Evolutionary conservation across 1,140 invertebrate genomes (phyloP), one percentile per base, ranked within the genome.

Genomic region (Agrypnia vestita): DNA sequence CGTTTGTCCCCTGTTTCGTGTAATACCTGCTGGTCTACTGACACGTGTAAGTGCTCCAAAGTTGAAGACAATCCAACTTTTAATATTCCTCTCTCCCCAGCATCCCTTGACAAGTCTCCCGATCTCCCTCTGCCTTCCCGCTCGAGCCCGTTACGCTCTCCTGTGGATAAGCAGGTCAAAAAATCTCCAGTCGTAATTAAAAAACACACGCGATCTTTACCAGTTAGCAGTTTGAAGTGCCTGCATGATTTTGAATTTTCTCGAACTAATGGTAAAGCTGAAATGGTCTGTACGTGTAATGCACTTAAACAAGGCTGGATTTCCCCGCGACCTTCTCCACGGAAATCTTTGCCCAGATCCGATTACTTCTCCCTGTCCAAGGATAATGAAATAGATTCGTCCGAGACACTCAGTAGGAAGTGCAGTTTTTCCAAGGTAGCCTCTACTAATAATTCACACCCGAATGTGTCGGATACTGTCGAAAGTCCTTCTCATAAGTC

Each of bases 321-420:
- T n/a, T 83, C 82, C 11, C 82, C 82, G 6, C 56, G 78, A 35
- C 82, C 82, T 0, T 83, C 82, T 3, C 79, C 82, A 8, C 17
- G 77, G 21, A 78, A 77, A 46, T 71, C 61, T 35, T 79, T 75
- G 11, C 82, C 82, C 12, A 49, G 74, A 62, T 25, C 73, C 17
- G 77, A 56, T 19, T 77, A 76, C 43, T 76, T 79, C 61, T 62
- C 82, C 6, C 76, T 79, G 11, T 62, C 77, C 10, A 55, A 72
- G 25, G 79, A 80, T 53, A 72, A 19, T 15, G 59, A 80, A 19
- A 12, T 55, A n/a, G 76, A 78, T 59, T 69, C 19, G 17, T 49
- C 46, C 12, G 56, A 73, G 25, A 6, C 47, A 4, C 44, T 19
- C 13, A 73, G 43, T 19, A 73, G 56, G 49, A 61, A 73, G 19